These are phyloP conservation scores for Channa striata DNA, from an alignment of 2,797 vertebrate species.

Conservation along the genomic window DNA sequence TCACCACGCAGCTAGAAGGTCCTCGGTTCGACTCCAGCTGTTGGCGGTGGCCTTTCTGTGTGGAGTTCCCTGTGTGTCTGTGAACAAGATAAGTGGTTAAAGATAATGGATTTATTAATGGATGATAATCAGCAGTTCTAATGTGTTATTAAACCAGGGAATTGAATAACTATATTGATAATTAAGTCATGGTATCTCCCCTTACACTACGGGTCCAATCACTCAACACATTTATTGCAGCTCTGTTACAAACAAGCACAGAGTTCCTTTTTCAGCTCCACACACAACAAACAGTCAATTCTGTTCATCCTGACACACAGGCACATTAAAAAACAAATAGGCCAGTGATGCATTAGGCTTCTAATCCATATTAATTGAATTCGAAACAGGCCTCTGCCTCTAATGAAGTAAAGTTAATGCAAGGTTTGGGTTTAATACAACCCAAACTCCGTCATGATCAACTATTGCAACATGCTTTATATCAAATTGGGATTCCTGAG, in stretches of 20 bases:
- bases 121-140: no score
- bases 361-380: neutral
- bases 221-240: neutral
- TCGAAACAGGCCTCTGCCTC: neutral
- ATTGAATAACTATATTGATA: constrained; percentile 64
- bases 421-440: constrained; percentile 3
- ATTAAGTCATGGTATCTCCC: constrained; percentile 21
- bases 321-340: neutral
- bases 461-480: neutral
- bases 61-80: no score
- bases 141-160: neutral
- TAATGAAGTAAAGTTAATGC: neutral
- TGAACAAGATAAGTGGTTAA: no score
- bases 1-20: no score
- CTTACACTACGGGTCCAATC: neutral
- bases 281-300: neutral
- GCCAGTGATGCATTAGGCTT: neutral
- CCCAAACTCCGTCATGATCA: neutral
- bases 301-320: neutral
- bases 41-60: no score
- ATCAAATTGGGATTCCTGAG: neutral
- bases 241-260: neutral
- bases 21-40: no score
- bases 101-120: no score
- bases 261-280: neutral